Base-by-base conservation (phyloP, 2,797 vertebrate species). In the Sebastes hopkinsi region DNA sequence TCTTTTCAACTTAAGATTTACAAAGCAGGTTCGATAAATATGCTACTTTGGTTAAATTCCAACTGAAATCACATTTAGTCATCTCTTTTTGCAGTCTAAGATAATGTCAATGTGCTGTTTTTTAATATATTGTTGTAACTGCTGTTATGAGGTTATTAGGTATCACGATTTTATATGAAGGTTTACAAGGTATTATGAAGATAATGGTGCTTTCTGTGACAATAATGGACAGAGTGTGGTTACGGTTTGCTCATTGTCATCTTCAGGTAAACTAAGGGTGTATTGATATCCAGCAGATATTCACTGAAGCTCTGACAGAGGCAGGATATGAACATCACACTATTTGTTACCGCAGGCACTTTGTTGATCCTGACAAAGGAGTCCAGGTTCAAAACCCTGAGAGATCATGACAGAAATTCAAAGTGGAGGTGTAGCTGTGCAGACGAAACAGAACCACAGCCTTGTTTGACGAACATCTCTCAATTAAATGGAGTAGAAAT, bases 301-400 rank as follows among this genome's bases (percentile, higher is more conserved):
- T 77, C 67, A 74, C 69, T 77, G 67, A 77, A 23, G 38, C 18
- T 80, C 68, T 58, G 59, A 60, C 56, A 42, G 29, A 77, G 55
- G 67, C 65, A 80, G 64, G 64, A 84, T 73, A 64, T 20, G 64
- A 77, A 80, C 73, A 73, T 71, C 75, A 75, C 72, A 61, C 72
- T 71, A 73, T 69, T 67, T 68, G 73, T 83, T 78, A 82, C 72
- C 25, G n/a, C 76, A 72, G 81, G 77, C 77, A 67, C 32, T 71
- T 82, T 67, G 81, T 78, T 77, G 73, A 84, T 86, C 75, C 70
- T 81, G 75, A 83, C 65, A 80, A 38, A 13, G 11, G 67, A 80
- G 79, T 61, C 38, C 54, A 64, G 77, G 42, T 82, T 82, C 67
- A 72, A 76, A 87, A 64, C 62, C 68, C 29, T 42, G 70, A 64